Evolutionary conservation across 1,140 invertebrate species (phyloP).

Genomic region (Lethrus apterus): DNA sequence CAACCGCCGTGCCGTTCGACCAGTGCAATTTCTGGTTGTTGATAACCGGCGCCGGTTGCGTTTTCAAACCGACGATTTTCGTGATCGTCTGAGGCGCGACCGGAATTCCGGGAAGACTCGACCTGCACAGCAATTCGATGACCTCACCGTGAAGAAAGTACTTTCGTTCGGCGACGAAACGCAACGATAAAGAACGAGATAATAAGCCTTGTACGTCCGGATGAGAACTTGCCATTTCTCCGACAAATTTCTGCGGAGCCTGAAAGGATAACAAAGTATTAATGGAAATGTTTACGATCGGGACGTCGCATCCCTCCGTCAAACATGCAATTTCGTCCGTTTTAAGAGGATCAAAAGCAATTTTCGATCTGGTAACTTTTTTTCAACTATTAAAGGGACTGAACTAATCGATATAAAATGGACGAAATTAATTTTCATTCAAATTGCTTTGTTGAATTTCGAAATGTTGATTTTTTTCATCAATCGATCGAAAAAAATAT

Average conservation of each 20-base stretch:
- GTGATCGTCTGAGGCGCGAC: conserved; percentile 18
- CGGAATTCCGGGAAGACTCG: conserved; percentile 25
- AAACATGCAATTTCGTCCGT: too few relatives aligned
- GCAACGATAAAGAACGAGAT: conserved; percentile 20
- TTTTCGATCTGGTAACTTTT: too few relatives aligned
- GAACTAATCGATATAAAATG: too few relatives aligned
- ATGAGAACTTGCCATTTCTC: conserved; percentile 21
- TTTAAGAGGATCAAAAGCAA: too few relatives aligned
- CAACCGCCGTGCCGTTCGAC: conserved; percentile 1
- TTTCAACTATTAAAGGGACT: too few relatives aligned
- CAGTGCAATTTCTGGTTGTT: conserved; percentile 12
- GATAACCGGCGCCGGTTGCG: conserved; percentile 8
- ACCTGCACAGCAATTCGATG: conserved; percentile 24
- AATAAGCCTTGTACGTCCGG: conserved; percentile 22
- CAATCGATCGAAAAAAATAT: too few relatives aligned
- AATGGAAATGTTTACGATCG: too few relatives aligned
- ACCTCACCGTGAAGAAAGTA: conserved; percentile 16
- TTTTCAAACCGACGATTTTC: conserved; percentile 11
- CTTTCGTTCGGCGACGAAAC: conserved; percentile 22
- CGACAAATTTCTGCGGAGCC: conserved; percentile 20
- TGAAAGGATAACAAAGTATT: conserved; percentile 14
- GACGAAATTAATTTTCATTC: too few relatives aligned
- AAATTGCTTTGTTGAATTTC: too few relatives aligned
- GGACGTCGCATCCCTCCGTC: too few relatives aligned
- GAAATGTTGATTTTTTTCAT: too few relatives aligned